Base-by-base conservation (phyloP, 2,113 vertebrate genomes). In the Clarias gariepinus region DNA sequence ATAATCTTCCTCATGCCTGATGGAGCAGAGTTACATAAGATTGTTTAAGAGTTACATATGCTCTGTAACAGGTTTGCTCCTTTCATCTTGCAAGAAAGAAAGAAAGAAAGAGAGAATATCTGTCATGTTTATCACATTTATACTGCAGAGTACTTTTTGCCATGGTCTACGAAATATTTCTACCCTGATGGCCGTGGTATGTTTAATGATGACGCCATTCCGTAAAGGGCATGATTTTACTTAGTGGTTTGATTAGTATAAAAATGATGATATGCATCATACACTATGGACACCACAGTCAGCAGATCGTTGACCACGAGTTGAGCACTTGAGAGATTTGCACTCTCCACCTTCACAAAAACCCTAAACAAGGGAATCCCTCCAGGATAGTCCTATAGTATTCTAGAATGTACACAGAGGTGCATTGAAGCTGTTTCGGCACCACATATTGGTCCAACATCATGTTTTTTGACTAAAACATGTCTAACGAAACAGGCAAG, bases 1-100 rank as follows among this genome's bases (percentile, higher is more conserved):
- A 81, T n/a, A 53, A 79, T 41, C 82, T 84, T 82, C 64, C 84
- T 80, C 63, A 47, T 83, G 87, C 86, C 81, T 85, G 85, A 52
- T 13, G 41, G 15, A 79, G 21, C 41, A 47, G 71, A 15, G 55
- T 61, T 73, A 63, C 47, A 61, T 58, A 36, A 71, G 64, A 2
- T 55, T 36, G 64, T n/a, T 28, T 33, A 36, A 30, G 73, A 81
- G 16, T 87, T 64, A 4, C 47, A 19, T 47, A 41, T 7, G 7
- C 12, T 61, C 19, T 81, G 7, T 33, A 25, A 53, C 52, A 61
- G 30, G 30, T 28, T 15, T 81, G n/a, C 13, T 63, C 30, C 30
- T 63, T 21, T 61, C 25, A 8, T 15, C 11, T 30, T 64, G 12
- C 36, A 82, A 28, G 16, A 33, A 66, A 82, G 33, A 15, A 66